A percentile compares a stretch with the other conserved stretches of the same genome.
These are phyloP conservation scores for Scrobipalpa atriplicella DNA, from an alignment of 2,888 invertebrate genomes.

Conservation along the genomic window DNA sequence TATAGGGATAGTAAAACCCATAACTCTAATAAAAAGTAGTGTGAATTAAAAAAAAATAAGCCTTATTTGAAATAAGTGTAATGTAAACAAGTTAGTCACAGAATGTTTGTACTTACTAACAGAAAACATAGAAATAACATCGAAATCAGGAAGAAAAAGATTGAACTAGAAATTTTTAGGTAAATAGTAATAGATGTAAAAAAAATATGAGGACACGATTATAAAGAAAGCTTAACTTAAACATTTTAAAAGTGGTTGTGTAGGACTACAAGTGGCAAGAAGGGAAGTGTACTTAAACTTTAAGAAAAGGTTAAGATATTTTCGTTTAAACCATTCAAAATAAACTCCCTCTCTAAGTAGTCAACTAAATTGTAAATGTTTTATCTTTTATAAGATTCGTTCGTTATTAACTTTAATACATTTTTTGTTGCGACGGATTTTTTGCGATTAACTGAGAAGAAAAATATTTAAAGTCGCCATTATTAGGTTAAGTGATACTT, in stretches of 20 bases:
- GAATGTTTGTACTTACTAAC: background rate
- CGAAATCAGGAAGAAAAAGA: background rate
- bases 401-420: background rate
- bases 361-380: conserved; percentile 2
- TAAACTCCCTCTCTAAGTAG: conserved; percentile 6
- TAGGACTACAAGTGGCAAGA: background rate
- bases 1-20: conserved; percentile 48
- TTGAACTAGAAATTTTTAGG: conserved; percentile 17
- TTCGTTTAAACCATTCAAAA: background rate
- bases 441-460: background rate
- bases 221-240: conserved; percentile 19
- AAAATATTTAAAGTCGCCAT: no score
- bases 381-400: conserved; percentile 7
- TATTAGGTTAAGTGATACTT: no score
- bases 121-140: background rate
- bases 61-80: background rate
- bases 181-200: conserved; percentile 26
- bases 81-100: background rate
- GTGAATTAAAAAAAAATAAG: background rate
- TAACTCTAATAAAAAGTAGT: background rate
- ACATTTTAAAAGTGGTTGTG: background rate
- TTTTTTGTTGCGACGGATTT: conserved; percentile 12
- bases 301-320: background rate
- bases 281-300: background rate
- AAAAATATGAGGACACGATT: conserved; percentile 31